Conservation (phyloP, 2,113 vertebrate species). For the Triplophysa rosa region DNA sequence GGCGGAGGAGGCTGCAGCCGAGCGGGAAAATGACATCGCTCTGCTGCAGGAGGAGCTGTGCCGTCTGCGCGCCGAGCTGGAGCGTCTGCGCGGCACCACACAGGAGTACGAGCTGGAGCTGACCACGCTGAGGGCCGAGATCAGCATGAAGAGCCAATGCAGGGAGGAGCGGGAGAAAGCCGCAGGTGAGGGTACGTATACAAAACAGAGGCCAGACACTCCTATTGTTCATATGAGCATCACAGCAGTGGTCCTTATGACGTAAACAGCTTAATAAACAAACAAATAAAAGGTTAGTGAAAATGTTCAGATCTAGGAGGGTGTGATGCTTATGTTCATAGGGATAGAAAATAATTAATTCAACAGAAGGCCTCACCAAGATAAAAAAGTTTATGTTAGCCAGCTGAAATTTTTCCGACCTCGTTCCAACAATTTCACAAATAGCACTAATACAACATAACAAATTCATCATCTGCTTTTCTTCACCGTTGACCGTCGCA, state of each 20-base stretch:
- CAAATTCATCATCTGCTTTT: neutral
- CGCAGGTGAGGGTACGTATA: constrained; percentile 23
- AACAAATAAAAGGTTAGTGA: no score
- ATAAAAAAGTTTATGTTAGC: neutral
- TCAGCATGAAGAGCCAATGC: constrained; percentile 71
- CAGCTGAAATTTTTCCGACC: neutral
- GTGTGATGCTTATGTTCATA: no score
- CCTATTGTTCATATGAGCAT: no score
- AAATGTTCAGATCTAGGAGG: no score
- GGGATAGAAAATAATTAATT: neutral
- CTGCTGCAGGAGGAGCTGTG: constrained; percentile 86
- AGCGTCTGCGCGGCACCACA: constrained; percentile 71
- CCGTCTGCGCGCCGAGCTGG: constrained; percentile 78
- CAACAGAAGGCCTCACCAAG: no score
- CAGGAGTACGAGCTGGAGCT: constrained; percentile 82
- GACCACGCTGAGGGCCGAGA: constrained; percentile 78
- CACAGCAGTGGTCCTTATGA: no score
- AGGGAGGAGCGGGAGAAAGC: constrained; percentile 37
- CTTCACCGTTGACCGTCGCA: neutral
- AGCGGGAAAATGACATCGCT: constrained; percentile 86
- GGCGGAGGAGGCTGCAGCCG: constrained; percentile 78
- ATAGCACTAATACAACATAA: neutral
- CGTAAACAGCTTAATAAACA: no score
- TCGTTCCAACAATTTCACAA: neutral
- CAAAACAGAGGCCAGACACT: neutral